Conservation (phyloP, 1,140 invertebrate genomes). For the Camponotus floridanus region DNA sequence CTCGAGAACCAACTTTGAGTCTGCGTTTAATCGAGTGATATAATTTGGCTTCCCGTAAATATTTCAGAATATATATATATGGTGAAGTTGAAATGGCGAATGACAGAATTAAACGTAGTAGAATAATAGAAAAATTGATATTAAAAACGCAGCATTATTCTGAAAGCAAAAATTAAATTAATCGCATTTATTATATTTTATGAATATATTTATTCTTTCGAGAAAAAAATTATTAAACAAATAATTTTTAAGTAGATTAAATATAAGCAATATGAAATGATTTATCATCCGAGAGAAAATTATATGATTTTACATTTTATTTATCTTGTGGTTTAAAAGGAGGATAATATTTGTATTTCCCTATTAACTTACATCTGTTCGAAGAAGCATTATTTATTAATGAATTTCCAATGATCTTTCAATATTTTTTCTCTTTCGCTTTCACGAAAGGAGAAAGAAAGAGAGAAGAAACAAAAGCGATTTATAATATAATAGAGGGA, state of each 20-base stretch:
- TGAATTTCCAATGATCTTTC: slow-evolving; percentile 41
- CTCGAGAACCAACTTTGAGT: slow-evolving; percentile 25
- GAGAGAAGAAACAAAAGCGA: slow-evolving; percentile 12
- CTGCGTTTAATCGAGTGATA: slow-evolving; percentile 15
- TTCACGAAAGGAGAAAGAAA: slow-evolving; percentile 54
- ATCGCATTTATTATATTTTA: not conserved
- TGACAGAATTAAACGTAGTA: not conserved
- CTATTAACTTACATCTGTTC: not conserved
- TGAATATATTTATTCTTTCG: not conserved
- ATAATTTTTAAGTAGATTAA: not conserved
- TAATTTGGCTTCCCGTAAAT: slow-evolving; percentile 29
- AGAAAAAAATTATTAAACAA: not conserved
- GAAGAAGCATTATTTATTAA: slow-evolving; percentile 39
- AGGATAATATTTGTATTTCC: not conserved
- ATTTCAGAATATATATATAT: slow-evolving; percentile 9
- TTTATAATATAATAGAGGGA: slow-evolving; percentile 1
- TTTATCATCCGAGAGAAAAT: not conserved
- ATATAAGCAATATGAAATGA: not conserved
- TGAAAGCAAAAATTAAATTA: slow-evolving; percentile 2
- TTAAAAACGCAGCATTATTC: not conserved
- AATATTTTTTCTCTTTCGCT: slow-evolving; percentile 53
- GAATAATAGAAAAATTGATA: not conserved
- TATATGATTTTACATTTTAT: not conserved
- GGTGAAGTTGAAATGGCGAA: not conserved
- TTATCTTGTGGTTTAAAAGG: not conserved